Base-by-base conservation (phyloP, 2,888 invertebrate genomes). In the Cheilosia scutellata region DNA sequence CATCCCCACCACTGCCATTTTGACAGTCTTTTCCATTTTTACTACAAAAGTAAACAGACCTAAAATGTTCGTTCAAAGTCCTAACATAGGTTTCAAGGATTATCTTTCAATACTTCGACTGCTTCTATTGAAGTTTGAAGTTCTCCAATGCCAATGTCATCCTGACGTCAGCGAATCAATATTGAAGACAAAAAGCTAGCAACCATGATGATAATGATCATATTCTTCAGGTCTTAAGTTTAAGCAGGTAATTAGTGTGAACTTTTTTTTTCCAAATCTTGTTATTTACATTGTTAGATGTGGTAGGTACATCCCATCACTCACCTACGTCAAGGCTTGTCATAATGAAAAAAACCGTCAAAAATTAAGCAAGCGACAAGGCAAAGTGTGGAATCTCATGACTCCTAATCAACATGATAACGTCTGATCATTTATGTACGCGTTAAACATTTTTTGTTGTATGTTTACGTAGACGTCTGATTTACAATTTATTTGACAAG, bases 321-420 rank as follows among this genome's bases (percentile, higher is more conserved):
- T n/a, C 29, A 70, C 27, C 16, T 71, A 40, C 71, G 58, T 71
- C 51, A 60, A 49, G 16, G 71, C 51, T 29, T 71, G 33, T 16
- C 58, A 31, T 44, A 55, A 27, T 60, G 9, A 42, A 5, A 33
- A 16, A 70, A 63, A 25, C 60, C 29, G 68, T 31, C 60, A 77
- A 77, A 77, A 77, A 5, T 77, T 60, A 68, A 70, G 42, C 70
- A 77, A 68, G 68, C 77, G 68, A 78, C 70, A 53, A 70, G 49
- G 78, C 55, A 63, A 78, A 71, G 77, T 70, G 77, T 78, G 49
- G 63, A 49, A 57, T 71, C 62, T 57, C 77, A 63, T 70, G 70
- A 78, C 70, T 71, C 70, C 63, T 55, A 68, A 63, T 63, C 63
- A 78, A 63, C 29, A 71, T 57, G 44, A 78, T 71, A 78, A 71